Conservation (phyloP, 1,140 invertebrate species). For the Drosophila nikananu region DNA sequence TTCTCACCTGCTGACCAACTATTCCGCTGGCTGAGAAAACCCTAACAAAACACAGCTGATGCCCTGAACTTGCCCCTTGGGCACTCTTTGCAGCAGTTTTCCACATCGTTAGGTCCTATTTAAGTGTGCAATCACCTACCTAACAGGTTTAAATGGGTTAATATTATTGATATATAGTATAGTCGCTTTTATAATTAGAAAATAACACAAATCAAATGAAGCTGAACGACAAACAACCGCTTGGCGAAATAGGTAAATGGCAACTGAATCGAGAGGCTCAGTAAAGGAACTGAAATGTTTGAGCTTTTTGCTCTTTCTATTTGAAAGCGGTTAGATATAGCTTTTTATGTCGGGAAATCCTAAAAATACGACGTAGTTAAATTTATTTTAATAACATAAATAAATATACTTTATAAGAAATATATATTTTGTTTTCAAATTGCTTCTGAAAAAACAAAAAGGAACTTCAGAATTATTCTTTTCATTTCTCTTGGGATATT, state of each 20-base stretch:
- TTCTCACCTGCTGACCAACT: slow-evolving; percentile 59
- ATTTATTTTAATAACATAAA: not conserved
- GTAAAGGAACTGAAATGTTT: not conserved
- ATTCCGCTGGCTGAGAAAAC: slow-evolving; percentile 16
- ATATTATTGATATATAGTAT: slow-evolving; percentile 20
- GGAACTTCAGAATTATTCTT: not conserved
- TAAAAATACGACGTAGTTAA: not conserved
- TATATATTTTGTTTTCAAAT: not conserved
- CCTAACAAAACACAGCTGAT: slow-evolving; percentile 50
- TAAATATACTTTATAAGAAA: no score
- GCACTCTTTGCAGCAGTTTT: not conserved
- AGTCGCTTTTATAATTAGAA: slow-evolving; percentile 3
- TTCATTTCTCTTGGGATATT: not conserved
- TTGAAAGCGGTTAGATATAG: not conserved
- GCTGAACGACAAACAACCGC: not conserved
- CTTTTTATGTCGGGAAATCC: slow-evolving; percentile 3
- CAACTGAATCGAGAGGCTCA: slow-evolving; percentile 12
- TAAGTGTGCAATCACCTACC: not conserved
- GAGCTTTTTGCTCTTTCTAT: slow-evolving; percentile 23
- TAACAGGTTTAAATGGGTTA: slow-evolving; percentile 12
- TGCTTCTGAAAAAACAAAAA: no score
- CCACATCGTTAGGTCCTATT: slow-evolving; percentile 32
- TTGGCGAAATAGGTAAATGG: not conserved
- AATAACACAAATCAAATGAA: not conserved
- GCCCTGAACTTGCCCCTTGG: not conserved